Conservation (phyloP, 2,888 invertebrate genomes). For the Drosophila algonquin region DNA sequence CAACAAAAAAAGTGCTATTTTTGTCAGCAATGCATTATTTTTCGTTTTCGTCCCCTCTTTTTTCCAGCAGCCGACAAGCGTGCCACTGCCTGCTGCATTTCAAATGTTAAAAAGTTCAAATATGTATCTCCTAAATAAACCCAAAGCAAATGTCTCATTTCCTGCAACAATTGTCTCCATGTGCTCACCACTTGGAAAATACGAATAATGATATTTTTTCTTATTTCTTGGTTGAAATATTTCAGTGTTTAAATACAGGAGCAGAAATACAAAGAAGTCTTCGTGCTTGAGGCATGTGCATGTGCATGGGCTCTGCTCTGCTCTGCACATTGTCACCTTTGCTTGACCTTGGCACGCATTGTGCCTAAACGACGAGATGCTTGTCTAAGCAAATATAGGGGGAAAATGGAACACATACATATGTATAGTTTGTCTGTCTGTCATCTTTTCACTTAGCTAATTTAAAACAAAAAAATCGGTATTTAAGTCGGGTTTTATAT, state of each 20-base stretch:
- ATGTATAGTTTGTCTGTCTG: slow-evolving; percentile 28
- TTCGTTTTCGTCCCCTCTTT: slow-evolving; percentile 44
- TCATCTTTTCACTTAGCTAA: slow-evolving; percentile 62
- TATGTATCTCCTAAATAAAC: slow-evolving; percentile 63
- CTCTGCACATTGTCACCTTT: slow-evolving; percentile 78
- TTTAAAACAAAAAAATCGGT: slow-evolving; percentile 39
- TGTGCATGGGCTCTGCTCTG: slow-evolving; percentile 67
- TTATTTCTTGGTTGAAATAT: slow-evolving; percentile 33
- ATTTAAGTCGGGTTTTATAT: too few relatives aligned
- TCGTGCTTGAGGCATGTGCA: slow-evolving; percentile 45
- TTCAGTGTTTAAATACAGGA: slow-evolving; percentile 23
- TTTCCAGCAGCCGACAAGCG: slow-evolving; percentile 56
- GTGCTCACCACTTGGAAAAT: slow-evolving; percentile 56
- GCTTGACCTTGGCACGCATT: slow-evolving; percentile 61
- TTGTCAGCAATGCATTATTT: slow-evolving; percentile 72
- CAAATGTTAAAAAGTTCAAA: slow-evolving; percentile 78
- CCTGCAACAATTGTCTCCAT: slow-evolving; percentile 75
- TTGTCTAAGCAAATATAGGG: slow-evolving; percentile 16
- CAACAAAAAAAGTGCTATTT: slow-evolving; percentile 58
- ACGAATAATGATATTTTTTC: slow-evolving; percentile 63
- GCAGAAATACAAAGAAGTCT: slow-evolving; percentile 23
- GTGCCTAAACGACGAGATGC: slow-evolving; percentile 54
- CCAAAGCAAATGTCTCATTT: slow-evolving; percentile 75
- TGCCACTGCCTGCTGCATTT: slow-evolving; percentile 64
- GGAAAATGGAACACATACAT: background rate